Evolutionary conservation across 2,797 vertebrate species (phyloP).

Genomic region (Danio choprae): DNA sequence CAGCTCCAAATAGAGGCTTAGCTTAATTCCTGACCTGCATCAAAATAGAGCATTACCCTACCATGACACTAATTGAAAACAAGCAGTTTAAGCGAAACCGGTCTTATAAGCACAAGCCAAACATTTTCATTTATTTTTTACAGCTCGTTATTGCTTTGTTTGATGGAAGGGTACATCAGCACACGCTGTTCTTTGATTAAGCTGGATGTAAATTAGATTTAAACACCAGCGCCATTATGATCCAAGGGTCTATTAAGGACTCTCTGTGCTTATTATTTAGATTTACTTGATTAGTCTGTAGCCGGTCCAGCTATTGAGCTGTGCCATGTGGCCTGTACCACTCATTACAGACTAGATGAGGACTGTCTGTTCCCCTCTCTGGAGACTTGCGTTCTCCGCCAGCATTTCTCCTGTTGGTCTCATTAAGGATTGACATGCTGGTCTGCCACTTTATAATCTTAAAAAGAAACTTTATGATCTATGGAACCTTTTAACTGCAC

Average conservation of each 20-base stretch:
- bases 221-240: constrained; percentile 29
- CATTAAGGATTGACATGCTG: constrained; percentile 25
- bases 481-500: no score
- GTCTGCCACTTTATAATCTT: constrained; percentile 10
- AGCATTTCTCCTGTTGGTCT: neutral
- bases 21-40: constrained; percentile 58
- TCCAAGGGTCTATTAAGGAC: constrained; percentile 25
- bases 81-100: constrained; percentile 48
- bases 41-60: constrained; percentile 58
- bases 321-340: constrained; percentile 38
- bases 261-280: constrained; percentile 29
- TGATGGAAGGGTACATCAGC: constrained; percentile 18
- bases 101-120: constrained; percentile 9
- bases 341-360: constrained; percentile 19
- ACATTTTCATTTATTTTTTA: neutral
- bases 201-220: constrained; percentile 38
- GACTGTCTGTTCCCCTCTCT: constrained; percentile 19
- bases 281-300: constrained; percentile 27
- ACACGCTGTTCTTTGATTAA: constrained; percentile 30
- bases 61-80: constrained; percentile 60
- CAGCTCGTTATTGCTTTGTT: neutral
- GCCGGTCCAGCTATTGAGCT: constrained; percentile 14
- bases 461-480: neutral
- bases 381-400: neutral
- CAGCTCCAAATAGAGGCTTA: constrained; percentile 58